Conservation (phyloP, 1,140 invertebrate species). For the Samia ricini region DNA sequence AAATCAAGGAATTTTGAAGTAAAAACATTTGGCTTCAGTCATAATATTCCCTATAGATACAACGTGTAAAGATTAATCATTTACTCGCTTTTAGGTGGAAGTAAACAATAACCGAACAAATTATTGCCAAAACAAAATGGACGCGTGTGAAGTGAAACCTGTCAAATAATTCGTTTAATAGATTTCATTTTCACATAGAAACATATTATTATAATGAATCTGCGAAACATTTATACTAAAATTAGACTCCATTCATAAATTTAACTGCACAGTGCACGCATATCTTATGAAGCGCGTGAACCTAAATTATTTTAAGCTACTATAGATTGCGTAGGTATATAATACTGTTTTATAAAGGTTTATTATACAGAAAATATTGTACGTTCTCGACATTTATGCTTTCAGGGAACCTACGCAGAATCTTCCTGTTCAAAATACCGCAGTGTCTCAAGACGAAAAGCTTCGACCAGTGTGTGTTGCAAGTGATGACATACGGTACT, state of each 20-base stretch:
- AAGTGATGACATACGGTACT: too few species aligned
- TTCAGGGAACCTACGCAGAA: too few species aligned
- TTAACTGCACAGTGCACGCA: neutral
- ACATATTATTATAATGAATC: neutral
- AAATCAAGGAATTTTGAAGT: neutral
- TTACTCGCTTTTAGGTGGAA: constrained; percentile 12
- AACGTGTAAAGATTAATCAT: constrained; percentile 10
- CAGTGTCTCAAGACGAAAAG: too few species aligned
- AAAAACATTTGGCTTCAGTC: neutral
- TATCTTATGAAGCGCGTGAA: neutral
- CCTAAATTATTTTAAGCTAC: neutral
- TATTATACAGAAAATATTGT: neutral
- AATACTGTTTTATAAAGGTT: neutral
- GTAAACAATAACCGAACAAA: constrained; percentile 15
- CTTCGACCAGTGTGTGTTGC: too few species aligned
- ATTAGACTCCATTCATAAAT: neutral
- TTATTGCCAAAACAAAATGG: constrained; percentile 15
- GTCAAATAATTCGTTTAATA: constrained; percentile 19
- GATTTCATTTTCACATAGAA: constrained; percentile 13
- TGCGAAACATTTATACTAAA: neutral
- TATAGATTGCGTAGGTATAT: neutral
- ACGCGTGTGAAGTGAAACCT: constrained; percentile 8
- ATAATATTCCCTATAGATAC: constrained; percentile 1
- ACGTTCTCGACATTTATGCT: neutral
- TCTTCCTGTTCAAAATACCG: too few species aligned